Evolutionary conservation across 2,888 invertebrate species (phyloP), one percentile per base, ranked within the genome.

Genomic region (Callinectes sapidus): DNA sequence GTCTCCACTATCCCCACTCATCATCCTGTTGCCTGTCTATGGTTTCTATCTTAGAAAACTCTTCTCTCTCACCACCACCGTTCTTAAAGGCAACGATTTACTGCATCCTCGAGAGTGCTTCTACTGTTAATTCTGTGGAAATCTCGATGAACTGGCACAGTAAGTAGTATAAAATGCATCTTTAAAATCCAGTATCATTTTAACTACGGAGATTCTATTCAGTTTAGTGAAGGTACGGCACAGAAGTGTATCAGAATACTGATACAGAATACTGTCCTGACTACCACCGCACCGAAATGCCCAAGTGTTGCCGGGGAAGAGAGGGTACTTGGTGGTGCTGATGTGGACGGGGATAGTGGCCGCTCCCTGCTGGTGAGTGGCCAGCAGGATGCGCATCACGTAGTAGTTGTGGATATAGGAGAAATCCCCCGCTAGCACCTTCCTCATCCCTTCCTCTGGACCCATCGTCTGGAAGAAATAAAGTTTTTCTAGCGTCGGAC

Each of bases 371-470:
- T n/a, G 81, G 81, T 81, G 81, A 13, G 32, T 81, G 35, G 81
- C 81, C 81, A 81, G 13, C 81, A 35, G 35, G 10, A 81, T 35
- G 10, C 35, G 10, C 32, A 81, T 81, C 14, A 35, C 81, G 16
- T 81, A 81, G 5, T 81, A 81, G 81, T 81, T 81, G 81, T 81
- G 81, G 10, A 81, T 81, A 28, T 81, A 81, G 13, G 81, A 81
- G 32, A 81, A 81, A 32, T 35, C 81, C 28, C 81, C 81, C 35
- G 35, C 81, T 35, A 81, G 32, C 35, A 81, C 81, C 10, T 35
- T 81, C 8, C 10, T 35, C 81, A 35, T 81, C 23, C 81, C 81
- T 35, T 81, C 32, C 35, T 81, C 81, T 0, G 81, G 81, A 1
- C 81, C 81, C 81, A 81, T 81, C 8, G 35, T 35, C 81, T 81